These are phyloP conservation scores for Luffia ferchaultella DNA, from an alignment of 2,888 invertebrate genomes.

Conservation along the genomic window DNA sequence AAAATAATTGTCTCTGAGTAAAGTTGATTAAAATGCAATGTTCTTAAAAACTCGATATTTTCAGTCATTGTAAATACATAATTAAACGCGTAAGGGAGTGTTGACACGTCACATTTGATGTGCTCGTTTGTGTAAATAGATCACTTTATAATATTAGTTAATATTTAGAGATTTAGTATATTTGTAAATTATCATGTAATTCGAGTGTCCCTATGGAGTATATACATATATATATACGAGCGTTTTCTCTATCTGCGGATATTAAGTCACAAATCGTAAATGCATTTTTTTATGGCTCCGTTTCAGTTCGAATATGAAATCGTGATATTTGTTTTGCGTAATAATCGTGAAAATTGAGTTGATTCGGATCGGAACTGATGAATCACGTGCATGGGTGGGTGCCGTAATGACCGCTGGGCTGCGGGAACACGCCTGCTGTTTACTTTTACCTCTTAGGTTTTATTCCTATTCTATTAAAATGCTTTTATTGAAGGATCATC, in stretches of 20 bases:
- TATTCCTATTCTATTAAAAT: too few relatives aligned
- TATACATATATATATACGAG: not conserved
- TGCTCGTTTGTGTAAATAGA: slow-evolving; percentile 60
- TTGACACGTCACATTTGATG: slow-evolving; percentile 40
- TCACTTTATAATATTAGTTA: slow-evolving; percentile 44
- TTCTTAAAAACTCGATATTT: slow-evolving; percentile 51
- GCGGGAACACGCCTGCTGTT: too few relatives aligned
- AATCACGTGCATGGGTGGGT: slow-evolving; percentile 44
- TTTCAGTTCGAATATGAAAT: slow-evolving; percentile 44
- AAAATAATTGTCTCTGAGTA: not conserved
- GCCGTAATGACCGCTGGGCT: slow-evolving; percentile 24
- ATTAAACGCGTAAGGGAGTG: slow-evolving; percentile 41
- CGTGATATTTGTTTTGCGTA: slow-evolving; percentile 43
- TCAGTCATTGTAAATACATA: slow-evolving; percentile 63
- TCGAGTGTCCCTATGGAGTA: slow-evolving; percentile 49
- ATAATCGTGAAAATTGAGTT: slow-evolving; percentile 29
- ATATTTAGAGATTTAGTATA: slow-evolving; percentile 56
- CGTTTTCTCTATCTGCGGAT: slow-evolving; percentile 27
- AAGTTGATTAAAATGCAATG: slow-evolving; percentile 56
- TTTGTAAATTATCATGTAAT: slow-evolving; percentile 59
- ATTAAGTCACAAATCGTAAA: slow-evolving; percentile 56
- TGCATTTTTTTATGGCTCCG: slow-evolving; percentile 43
- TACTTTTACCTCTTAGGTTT: too few relatives aligned
- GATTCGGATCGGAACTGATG: slow-evolving; percentile 36
- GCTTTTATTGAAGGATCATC: too few relatives aligned